A percentile compares a stretch with the other conserved stretches of the same genome.
Evolutionary conservation across 1,140 invertebrate species (phyloP).

Genomic region (Microplitis mediator): DNA sequence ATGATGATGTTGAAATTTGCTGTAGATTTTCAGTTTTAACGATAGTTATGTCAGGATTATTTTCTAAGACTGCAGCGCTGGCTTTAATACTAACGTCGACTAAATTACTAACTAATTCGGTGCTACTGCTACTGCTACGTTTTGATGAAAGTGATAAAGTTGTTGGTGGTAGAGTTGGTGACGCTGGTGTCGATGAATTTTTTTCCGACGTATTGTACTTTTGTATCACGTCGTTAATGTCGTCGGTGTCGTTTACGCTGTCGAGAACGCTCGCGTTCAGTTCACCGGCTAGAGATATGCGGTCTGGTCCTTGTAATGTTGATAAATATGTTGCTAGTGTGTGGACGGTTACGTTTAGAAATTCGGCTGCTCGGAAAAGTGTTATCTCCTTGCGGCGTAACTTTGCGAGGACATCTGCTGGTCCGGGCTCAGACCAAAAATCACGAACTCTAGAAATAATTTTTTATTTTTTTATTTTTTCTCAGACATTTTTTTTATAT

Average conservation of each 20-base stretch:
- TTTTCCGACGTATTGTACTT: constrained; percentile 51
- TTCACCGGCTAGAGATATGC: constrained; percentile 57
- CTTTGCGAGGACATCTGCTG: constrained; percentile 72
- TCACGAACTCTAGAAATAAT: constrained; percentile 70
- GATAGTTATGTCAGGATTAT: constrained; percentile 69
- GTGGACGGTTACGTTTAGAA: constrained; percentile 74
- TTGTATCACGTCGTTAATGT: constrained; percentile 54
- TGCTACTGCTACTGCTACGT: too few species aligned
- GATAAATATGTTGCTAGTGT: constrained; percentile 74
- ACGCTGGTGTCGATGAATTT: constrained; percentile 46
- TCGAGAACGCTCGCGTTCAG: constrained; percentile 44
- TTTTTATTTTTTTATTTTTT: constrained; percentile 19
- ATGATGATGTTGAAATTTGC: background rate
- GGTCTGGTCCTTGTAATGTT: constrained; percentile 64
- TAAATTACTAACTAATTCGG: constrained; percentile 39
- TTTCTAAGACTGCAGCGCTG: constrained; percentile 63
- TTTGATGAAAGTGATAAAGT: background rate
- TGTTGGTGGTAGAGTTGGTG: background rate
- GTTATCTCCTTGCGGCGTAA: constrained; percentile 75
- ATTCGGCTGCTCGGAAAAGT: constrained; percentile 72
- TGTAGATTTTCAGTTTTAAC: constrained; percentile 65
- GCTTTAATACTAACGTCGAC: constrained; percentile 53
- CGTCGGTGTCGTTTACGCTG: constrained; percentile 50
- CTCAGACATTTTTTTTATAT: too few species aligned
- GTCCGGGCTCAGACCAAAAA: constrained; percentile 77